Percentiles rank a stretch among this genome's conserved stretches.
These are phyloP conservation scores for Helicoverpa assulta DNA, from an alignment of 2,888 invertebrate genomes.

Conservation along the genomic window DNA sequence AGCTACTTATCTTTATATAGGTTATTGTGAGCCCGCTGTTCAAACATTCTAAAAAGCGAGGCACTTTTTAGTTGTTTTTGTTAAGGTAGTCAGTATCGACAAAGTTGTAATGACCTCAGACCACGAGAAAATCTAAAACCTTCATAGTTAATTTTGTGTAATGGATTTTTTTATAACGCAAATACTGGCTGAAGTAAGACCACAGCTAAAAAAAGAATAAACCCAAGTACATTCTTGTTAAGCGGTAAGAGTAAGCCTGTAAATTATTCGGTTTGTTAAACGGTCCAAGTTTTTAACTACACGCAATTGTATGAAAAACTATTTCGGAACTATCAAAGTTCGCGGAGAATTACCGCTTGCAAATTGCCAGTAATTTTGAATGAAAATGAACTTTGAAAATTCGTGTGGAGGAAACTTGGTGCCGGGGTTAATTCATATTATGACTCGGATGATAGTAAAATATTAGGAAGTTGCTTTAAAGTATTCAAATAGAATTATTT, in stretches of 20 bases:
- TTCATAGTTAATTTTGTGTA: no score
- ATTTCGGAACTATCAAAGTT: conserved; percentile 80
- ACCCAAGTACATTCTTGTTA: conserved; percentile 27
- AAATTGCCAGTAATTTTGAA: conserved; percentile 80
- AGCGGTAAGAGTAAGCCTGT: conserved; percentile 48
- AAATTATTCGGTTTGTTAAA: conserved; percentile 68
- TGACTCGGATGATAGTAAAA: conserved; percentile 54
- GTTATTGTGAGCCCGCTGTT: conserved; percentile 2
- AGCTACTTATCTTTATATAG: conserved; percentile 16
- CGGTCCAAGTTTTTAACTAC: conserved; percentile 71
- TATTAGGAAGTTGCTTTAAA: conserved; percentile 37
- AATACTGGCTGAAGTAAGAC: no score
- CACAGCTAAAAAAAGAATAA: conserved; percentile 3
- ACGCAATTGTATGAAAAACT: conserved; percentile 77
- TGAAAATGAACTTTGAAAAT: conserved; percentile 76
- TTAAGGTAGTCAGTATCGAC: not conserved
- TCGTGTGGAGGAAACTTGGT: conserved; percentile 71
- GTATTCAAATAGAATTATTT: conserved; percentile 27
- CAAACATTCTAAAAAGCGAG: not conserved
- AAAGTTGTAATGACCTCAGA: not conserved
- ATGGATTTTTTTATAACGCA: no score
- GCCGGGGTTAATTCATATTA: conserved; percentile 64
- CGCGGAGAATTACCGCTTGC: conserved; percentile 73
- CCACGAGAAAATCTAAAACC: no score
- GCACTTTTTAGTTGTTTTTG: not conserved